These are phyloP conservation scores for Drosophila rhopaloa DNA, from an alignment of 1,140 invertebrate genomes.

Conservation along the genomic window DNA sequence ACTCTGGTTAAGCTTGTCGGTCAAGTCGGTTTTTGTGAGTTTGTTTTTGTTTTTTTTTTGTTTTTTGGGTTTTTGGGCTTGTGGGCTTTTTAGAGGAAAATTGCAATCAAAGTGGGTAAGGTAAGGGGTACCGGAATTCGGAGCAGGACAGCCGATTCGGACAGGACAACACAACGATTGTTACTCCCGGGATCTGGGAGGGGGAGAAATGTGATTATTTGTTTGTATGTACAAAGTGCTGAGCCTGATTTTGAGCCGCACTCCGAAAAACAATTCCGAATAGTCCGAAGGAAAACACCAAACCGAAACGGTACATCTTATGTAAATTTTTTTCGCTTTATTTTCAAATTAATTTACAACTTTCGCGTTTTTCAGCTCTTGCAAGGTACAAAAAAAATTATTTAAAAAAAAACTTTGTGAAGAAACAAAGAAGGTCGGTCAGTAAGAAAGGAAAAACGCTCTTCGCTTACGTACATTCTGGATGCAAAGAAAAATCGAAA, in stretches of 20 bases:
- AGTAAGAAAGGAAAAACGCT: constrained; percentile 16
- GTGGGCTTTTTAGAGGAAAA: neutral
- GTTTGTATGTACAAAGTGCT: constrained; percentile 26
- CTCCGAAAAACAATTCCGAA: constrained; percentile 30
- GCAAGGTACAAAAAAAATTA: constrained; percentile 38
- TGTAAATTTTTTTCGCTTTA: constrained; percentile 53
- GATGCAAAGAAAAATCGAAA: constrained; percentile 30
- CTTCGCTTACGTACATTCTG: constrained; percentile 24
- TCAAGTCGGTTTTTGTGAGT: constrained; percentile 24
- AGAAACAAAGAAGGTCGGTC: constrained; percentile 5
- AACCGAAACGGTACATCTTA: constrained; percentile 40
- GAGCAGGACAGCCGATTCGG: constrained; percentile 3
- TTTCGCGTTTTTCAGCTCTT: constrained; percentile 48
- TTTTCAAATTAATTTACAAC: constrained; percentile 62
- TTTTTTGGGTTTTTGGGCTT: neutral
- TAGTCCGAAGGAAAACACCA: constrained; percentile 39
- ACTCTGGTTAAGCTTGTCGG: constrained; percentile 39
- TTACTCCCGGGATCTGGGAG: neutral
- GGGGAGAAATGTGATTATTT: constrained; percentile 5
- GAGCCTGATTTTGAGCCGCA: constrained; percentile 18
- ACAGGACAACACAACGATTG: constrained; percentile 21
- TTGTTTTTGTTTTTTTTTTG: neutral
- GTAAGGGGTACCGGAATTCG: neutral
- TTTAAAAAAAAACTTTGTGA: constrained; percentile 14
- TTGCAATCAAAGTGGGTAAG: neutral